Evolutionary conservation across 1,140 invertebrate genomes (phyloP), one percentile per base, ranked within the genome.

Genomic region (Arctopsyche grandis): DNA sequence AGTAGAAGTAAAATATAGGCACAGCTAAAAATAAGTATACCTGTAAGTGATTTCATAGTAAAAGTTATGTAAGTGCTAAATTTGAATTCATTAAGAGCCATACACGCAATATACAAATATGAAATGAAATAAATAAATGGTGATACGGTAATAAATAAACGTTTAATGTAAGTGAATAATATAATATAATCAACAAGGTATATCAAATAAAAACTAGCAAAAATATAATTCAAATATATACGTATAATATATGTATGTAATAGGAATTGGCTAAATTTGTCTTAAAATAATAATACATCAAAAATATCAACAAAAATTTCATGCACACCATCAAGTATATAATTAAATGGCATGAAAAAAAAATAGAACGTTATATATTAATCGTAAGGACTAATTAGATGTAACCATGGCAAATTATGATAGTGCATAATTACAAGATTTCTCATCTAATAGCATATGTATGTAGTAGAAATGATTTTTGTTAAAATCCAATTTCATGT

Each of bases 271-370:
- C 60, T 66, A 66, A 66, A 22, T 66, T 66, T 26, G 9, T 22
- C 60, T 66, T 66, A 66, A 66, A 66, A 66, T 66, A 66, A 66
- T 66, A 66, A 66, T 66, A 66, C 21, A 66, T 22, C 24, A 66
- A 66, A 5, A 66, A 66, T 66, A 66, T 66, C 60, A 66, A 66
- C 60, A 66, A 66, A 66, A 1, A 12, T 66, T 19, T 66, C 60
- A 26, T 66, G 60, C 60, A 7, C 24, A 66, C 1, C 19, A 22
- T 66, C 24, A 66, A 21, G 1, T 66, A n/a, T n/a, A 66, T 66
- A 16, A 66, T 16, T 66, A 66, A 7, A 66, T 66, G 60, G 60
- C 60, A 66, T 66, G 60, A 26, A 66, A 66, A 66, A 66, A 66
- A 22, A 66, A 26, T 7, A 66, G 10, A 66, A 19, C 21, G 3